These are phyloP conservation scores for Dione vanillae DNA, from an alignment of 2,888 invertebrate genomes.

Conservation along the genomic window DNA sequence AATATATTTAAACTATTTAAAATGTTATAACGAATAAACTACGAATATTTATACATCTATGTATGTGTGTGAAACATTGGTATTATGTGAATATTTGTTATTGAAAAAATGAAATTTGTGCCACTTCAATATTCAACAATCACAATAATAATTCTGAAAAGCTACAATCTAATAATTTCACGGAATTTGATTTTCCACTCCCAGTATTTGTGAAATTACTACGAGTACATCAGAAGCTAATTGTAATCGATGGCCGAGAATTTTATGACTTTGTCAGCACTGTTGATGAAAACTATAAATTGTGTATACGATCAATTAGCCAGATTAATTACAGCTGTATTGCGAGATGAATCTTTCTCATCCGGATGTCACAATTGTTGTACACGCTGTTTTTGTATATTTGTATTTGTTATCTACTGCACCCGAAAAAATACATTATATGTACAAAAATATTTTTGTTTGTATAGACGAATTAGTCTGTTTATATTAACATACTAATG, in stretches of 20 bases:
- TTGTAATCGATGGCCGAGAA: conserved; percentile 22
- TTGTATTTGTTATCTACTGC: not conserved
- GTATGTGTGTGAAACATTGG: no score
- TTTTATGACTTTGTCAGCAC: conserved; percentile 33
- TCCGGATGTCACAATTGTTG: conserved; percentile 6
- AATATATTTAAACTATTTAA: no score
- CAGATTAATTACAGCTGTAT: conserved; percentile 32
- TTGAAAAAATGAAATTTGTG: no score
- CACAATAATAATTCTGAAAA: conserved; percentile 5
- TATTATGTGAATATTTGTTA: no score
- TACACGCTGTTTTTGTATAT: not conserved
- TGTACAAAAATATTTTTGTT: no score
- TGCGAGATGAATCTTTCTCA: conserved; percentile 31
- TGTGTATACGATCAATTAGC: conserved; percentile 39
- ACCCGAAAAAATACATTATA: not conserved
- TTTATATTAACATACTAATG: no score
- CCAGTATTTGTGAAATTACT: not conserved
- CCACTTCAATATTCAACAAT: not conserved
- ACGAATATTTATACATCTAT: no score
- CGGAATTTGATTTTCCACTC: not conserved
- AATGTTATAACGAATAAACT: no score
- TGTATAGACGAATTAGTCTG: no score
- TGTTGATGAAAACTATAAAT: conserved; percentile 40
- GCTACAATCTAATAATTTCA: not conserved
- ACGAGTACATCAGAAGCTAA: conserved; percentile 17